Evolutionary conservation across 2,888 invertebrate genomes (phyloP), one percentile per base, ranked within the genome.

Genomic region (Conistra vaccinii): DNA sequence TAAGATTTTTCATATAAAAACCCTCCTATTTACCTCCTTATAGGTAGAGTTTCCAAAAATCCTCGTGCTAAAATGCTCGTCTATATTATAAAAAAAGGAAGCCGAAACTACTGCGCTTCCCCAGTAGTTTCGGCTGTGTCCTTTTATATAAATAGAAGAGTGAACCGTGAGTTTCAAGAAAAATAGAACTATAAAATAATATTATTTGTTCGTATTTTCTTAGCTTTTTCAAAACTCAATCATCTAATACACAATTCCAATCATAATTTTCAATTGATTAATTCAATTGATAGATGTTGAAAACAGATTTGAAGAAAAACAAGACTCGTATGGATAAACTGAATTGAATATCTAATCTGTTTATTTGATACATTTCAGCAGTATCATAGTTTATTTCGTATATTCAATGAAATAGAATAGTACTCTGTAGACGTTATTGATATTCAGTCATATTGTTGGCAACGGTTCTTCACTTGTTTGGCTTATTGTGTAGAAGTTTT

Each of bases 321-420:
- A 58, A 58, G 32, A 63, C 14, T 75, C 1, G 7, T 53, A 57
- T 32, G 20, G 73, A 71, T 62, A 80, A 57, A 61, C n/a, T 51
- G 35, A 61, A 61, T 57, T 76, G 62, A 80, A 76, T 76, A 42
- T 7, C 17, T 51, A 42, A 20, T 48, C 17, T 23, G 23, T 84
- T 73, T 67, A 79, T 80, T 68, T 62, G 48, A 81, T 75, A 75
- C 26, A 69, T 61, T 71, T 74, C 53, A 70, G 42, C 26, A 62
- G 35, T 70, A 73, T 70, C 26, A 60, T 61, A 71, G 57, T 69
- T 67, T 81, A 76, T 81, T 75, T 80, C 60, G 65, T 70, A 70
- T 71, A 75, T 74, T 85, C 58, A 61, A 68, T 72, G 42, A 58
- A 57, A 57, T 35, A 62, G 39, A 68, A 75, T 66, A 81, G 69